phyloP scores from a whole-genome alignment of 2,888 invertebrate species.

The Scaptodrosophila latifasciaeformis region DNA sequence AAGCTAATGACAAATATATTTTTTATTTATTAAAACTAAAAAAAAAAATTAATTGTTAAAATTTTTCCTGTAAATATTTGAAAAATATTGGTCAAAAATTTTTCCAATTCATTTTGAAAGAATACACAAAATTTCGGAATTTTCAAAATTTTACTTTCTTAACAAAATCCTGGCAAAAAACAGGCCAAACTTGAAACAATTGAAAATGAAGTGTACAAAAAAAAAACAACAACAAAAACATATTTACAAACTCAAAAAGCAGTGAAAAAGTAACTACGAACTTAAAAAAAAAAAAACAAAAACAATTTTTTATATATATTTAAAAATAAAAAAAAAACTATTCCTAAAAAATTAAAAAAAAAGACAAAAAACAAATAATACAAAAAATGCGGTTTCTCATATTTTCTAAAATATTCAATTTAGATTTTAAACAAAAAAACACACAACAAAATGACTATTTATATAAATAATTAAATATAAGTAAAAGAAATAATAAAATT shows the following conservation, averaged over 20 bases:
- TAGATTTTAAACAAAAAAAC: too few relatives aligned
- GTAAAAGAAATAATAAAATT: too few relatives aligned
- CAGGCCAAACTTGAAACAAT: constrained; percentile 9
- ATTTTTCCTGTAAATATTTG: background rate
- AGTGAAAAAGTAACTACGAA: too few relatives aligned
- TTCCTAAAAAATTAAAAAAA: constrained; percentile 56
- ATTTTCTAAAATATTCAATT: constrained; percentile 60
- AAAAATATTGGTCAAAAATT: background rate
- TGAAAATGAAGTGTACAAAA: constrained; percentile 39
- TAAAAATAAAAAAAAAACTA: constrained; percentile 32
- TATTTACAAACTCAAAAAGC: constrained; percentile 37
- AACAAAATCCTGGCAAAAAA: too few relatives aligned
- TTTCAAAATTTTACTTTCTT: background rate
- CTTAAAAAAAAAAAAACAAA: constrained; percentile 30
- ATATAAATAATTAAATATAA: constrained; percentile 44
- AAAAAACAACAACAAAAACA: constrained; percentile 24
- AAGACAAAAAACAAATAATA: constrained; percentile 40
- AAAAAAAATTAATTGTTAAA: background rate
- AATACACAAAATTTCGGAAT: background rate
- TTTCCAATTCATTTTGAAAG: background rate
- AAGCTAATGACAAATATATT: constrained; percentile 1
- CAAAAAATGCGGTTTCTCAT: constrained; percentile 52
- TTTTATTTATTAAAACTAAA: too few relatives aligned
- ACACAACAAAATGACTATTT: constrained; percentile 55
- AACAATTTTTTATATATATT: constrained; percentile 49